A percentile compares a stretch with the other conserved stretches of the same genome.
Conservation (phyloP, 2,888 invertebrate genomes). For the Endomychus coccineus region DNA sequence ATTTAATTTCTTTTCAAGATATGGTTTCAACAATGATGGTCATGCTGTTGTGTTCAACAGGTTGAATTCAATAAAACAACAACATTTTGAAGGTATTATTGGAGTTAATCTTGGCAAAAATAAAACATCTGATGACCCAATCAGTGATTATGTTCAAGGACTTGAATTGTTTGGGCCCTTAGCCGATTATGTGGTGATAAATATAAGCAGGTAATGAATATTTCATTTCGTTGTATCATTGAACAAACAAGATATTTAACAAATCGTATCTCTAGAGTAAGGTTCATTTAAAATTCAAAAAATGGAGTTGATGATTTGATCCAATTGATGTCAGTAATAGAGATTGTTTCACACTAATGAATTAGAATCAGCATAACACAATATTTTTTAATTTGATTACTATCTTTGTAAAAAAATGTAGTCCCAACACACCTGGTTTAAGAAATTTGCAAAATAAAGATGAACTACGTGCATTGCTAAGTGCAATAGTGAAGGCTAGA, state of each 20-base stretch:
- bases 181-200: slow-evolving; percentile 94
- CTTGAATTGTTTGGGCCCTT: slow-evolving; percentile 71
- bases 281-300: too few relatives aligned
- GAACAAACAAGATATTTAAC: too few relatives aligned
- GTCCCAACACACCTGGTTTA: slow-evolving; percentile 93
- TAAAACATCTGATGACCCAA: slow-evolving; percentile 67
- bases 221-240: too few relatives aligned
- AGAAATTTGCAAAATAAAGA: slow-evolving; percentile 73
- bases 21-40: slow-evolving; percentile 95
- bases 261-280: too few relatives aligned
- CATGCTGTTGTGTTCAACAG: slow-evolving; percentile 67
- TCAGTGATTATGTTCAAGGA: slow-evolving; percentile 79
- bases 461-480: slow-evolving; percentile 62
- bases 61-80: slow-evolving; percentile 50
- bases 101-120: slow-evolving; percentile 98
- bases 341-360: too few relatives aligned
- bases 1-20: slow-evolving; percentile 51
- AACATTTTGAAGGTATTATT: slow-evolving; percentile 52
- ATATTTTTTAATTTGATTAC: too few relatives aligned
- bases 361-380: too few relatives aligned
- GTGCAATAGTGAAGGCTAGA: slow-evolving; percentile 54
- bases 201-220: slow-evolving; percentile 67
- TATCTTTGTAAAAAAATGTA: too few relatives aligned
- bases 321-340: too few relatives aligned
- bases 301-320: too few relatives aligned